Conservation (phyloP, 2,888 invertebrate genomes). For the Machimus atricapillus region DNA sequence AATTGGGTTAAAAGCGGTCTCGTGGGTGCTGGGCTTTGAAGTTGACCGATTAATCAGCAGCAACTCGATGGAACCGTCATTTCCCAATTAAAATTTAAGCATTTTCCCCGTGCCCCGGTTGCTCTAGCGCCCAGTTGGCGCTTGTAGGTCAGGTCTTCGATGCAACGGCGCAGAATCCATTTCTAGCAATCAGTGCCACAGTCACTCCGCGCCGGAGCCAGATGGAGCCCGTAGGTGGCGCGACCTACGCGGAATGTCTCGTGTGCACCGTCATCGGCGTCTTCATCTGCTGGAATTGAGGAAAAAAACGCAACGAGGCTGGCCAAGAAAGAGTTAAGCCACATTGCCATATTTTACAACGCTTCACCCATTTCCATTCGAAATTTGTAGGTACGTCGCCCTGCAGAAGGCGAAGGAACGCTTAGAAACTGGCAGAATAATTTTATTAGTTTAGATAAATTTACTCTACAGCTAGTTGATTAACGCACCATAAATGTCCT, state of each 20-base stretch:
- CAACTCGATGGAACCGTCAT: slow-evolving; percentile 8
- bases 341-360: neutral
- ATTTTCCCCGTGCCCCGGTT: neutral
- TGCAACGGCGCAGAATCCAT: neutral
- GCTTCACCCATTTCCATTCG: slow-evolving; percentile 6
- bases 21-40: slow-evolving; percentile 20
- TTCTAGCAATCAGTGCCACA: slow-evolving; percentile 19
- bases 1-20: slow-evolving; percentile 4
- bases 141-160: slow-evolving; percentile 9
- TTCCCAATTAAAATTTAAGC: slow-evolving; percentile 34
- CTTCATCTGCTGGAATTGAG: slow-evolving; percentile 3
- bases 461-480: neutral
- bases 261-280: slow-evolving; percentile 15
- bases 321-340: neutral
- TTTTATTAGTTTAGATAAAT: neutral
- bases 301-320: neutral
- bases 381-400: neutral
- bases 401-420: neutral
- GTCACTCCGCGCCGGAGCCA: neutral
- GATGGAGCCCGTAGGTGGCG: neutral
- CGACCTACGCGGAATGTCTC: slow-evolving; percentile 12
- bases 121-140: neutral
- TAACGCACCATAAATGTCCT: neutral
- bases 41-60: neutral
- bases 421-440: neutral